These are phyloP conservation scores for Diglossa cyanea DNA, from an alignment of 2,797 vertebrate genomes.

Conservation along the genomic window DNA sequence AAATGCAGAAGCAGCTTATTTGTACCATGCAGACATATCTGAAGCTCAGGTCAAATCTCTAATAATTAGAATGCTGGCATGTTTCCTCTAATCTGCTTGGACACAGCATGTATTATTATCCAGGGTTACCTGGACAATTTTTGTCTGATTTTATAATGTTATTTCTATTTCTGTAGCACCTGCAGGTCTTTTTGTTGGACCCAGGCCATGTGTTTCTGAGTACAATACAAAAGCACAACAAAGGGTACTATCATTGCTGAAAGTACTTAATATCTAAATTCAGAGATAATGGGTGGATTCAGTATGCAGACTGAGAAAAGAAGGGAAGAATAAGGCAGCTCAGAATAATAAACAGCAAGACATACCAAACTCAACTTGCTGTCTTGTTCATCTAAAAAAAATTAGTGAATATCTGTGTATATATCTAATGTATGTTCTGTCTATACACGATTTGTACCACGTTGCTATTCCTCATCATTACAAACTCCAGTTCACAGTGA, in stretches of 20 bases:
- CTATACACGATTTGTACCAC: background rate
- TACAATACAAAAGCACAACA: background rate
- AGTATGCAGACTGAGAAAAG: background rate
- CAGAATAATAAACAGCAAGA: background rate
- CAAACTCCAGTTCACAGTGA: background rate
- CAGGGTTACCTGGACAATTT: background rate
- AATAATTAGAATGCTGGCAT: background rate
- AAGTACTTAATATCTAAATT: background rate
- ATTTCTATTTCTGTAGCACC: background rate
- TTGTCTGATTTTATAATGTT: background rate
- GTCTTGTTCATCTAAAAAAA: background rate
- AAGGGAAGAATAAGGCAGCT: background rate
- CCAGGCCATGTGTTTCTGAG: background rate
- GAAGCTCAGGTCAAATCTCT: background rate
- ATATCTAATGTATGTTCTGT: background rate
- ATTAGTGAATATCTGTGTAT: background rate
- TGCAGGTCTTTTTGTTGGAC: background rate
- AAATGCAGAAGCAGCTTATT: background rate
- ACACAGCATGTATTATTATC: background rate
- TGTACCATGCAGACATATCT: background rate
- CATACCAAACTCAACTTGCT: background rate
- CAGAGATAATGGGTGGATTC: background rate
- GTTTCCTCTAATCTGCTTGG: background rate
- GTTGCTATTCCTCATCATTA: background rate
- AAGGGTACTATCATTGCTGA: background rate